Base-by-base conservation (phyloP, 2,888 invertebrate genomes). In the Drosophila lacicola region DNA sequence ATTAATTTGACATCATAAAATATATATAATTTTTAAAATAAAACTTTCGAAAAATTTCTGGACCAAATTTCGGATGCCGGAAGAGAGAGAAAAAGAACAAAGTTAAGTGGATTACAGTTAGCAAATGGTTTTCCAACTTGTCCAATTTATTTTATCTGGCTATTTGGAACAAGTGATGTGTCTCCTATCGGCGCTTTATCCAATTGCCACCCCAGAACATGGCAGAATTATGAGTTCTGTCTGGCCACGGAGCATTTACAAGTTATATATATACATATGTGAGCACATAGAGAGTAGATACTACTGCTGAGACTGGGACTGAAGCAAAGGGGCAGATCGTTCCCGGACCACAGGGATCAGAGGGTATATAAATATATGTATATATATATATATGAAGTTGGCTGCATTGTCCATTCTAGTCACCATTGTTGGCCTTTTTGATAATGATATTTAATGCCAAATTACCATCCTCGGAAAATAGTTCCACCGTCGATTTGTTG, bases 361-460 rank as follows among this genome's bases (percentile, higher is more conserved):
- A 11, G n/a, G 37, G 14, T 3, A 25, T 25, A 25, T 50, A 37
- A 37, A 21, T 49, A 34, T 34, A 49, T 49, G 19, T 49, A 25
- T 25, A 21, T 25, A 6, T 34, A 34, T 34, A 49, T 49, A 34
- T 49, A 2, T 29, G 4, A 11, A 36, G 3, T 54, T 19, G 49
- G 13, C 6, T 11, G 34, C 17, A 25, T 10, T 36, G 13, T 46
- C 11, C 50, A 29, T 55, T 54, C 41, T 68, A 50, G 8, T 25
- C 47, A 8, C 10, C 10, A 14, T 61, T 66, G 14, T 58, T 42
- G 13, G 69, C 42, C 56, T 47, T 72, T 78, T 97, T 97, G 93
- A 99, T 99, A 91, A 99, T 99, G 90, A 99, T 99, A 93, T 99
- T 99, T 89, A 99, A 99, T 83, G 99, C 99, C 80, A 99, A 95